phyloP scores from a whole-genome alignment of 2,797 vertebrate species.

The Eidolon dupreanum region DNA sequence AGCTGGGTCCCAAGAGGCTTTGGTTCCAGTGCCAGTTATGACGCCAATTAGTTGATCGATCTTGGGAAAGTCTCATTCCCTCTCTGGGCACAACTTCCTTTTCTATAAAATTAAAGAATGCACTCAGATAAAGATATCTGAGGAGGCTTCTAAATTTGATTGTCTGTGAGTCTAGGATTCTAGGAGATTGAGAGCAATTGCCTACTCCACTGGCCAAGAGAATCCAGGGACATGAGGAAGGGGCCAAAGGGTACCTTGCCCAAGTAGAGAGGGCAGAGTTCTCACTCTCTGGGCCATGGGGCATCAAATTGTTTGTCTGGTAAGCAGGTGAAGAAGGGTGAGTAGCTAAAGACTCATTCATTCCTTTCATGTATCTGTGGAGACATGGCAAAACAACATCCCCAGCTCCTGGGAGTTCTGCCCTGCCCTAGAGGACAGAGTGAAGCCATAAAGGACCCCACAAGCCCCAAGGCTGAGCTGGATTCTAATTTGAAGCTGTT shows the following conservation, averaged over 20 bases:
- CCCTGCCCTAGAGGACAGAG: background rate
- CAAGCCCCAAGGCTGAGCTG: background rate
- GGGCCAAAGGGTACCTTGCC: background rate
- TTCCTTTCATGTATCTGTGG: background rate
- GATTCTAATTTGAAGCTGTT: slow-evolving; percentile 57
- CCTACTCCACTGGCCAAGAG: background rate
- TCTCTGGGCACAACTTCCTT: background rate
- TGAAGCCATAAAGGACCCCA: background rate
- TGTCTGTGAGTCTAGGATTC: background rate
- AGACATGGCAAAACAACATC: background rate
- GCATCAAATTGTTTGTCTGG: background rate
- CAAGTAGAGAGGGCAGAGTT: background rate
- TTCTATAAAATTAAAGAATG: background rate
- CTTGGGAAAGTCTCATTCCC: background rate
- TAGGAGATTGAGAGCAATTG: background rate
- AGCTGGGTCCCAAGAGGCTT: background rate
- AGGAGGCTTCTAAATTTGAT: background rate
- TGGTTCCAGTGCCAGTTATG: background rate
- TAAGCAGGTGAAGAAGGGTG: background rate
- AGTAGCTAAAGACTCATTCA: background rate
- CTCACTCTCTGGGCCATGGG: background rate
- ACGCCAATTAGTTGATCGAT: background rate
- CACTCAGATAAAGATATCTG: background rate
- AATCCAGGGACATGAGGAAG: background rate
- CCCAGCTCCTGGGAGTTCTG: background rate